Conservation (phyloP, 2,888 invertebrate genomes). For the Drosophila fulvimacula region DNA sequence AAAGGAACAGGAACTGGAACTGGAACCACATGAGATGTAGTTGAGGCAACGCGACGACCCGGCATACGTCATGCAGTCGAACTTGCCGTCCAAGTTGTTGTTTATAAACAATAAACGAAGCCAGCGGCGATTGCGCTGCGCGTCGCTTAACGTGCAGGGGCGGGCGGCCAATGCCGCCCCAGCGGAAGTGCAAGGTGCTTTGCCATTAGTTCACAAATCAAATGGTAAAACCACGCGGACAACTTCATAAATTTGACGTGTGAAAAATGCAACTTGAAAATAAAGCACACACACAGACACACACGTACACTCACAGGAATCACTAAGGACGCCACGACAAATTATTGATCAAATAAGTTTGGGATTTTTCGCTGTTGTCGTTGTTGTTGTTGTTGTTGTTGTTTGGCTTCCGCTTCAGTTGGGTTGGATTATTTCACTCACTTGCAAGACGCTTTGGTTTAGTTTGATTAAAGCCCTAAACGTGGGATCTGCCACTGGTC, state of each 20-base stretch:
- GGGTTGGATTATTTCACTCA: constrained; percentile 16
- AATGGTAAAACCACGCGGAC: constrained; percentile 50
- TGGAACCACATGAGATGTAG: constrained; percentile 12
- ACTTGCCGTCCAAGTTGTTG: constrained; percentile 66
- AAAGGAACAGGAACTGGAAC: constrained; percentile 10
- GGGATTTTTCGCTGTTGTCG: constrained; percentile 16
- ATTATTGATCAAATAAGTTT: constrained; percentile 81
- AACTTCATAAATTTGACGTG: constrained; percentile 71
- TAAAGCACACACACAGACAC: constrained; percentile 26
- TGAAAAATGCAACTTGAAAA: constrained; percentile 66
- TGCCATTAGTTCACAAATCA: constrained; percentile 70
- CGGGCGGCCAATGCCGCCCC: constrained; percentile 42
- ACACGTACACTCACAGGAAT: constrained; percentile 30
- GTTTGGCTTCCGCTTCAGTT: constrained; percentile 14
- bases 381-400: no score
- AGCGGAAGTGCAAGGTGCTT: constrained; percentile 51
- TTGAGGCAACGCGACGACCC: constrained; percentile 49
- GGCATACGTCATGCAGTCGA: constrained; percentile 66
- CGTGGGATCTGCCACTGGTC: constrained; percentile 22
- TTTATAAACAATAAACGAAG: constrained; percentile 81
- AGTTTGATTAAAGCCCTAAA: constrained; percentile 10
- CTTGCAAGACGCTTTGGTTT: constrained; percentile 15
- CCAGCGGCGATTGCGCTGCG: constrained; percentile 33
- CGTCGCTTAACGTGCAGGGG: constrained; percentile 28
- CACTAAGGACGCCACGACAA: constrained; percentile 67